Conservation (phyloP, 2,888 invertebrate genomes). For the Eueremaeus valkanovi region DNA sequence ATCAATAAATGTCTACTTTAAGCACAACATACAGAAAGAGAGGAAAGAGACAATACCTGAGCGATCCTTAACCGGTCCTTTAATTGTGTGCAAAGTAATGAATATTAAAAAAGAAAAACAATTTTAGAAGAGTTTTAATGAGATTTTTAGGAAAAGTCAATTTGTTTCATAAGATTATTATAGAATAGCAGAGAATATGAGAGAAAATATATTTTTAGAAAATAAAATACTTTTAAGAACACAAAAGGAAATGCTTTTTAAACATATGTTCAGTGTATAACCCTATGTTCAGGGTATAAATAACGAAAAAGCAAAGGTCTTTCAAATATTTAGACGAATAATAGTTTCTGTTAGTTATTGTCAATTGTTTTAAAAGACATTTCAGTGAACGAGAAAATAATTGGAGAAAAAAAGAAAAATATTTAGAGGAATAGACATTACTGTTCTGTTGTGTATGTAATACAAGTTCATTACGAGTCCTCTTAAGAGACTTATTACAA, state of each 20-base stretch:
- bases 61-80: slow-evolving; percentile 30
- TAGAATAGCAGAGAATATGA: neutral
- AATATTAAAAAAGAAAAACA: slow-evolving; percentile 7
- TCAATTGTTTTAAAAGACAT: slow-evolving; percentile 1
- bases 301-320: no score
- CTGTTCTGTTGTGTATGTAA: no score
- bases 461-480: no score
- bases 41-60: slow-evolving; percentile 9
- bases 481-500: no score
- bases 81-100: slow-evolving; percentile 13
- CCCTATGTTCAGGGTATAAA: no score
- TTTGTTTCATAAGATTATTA: no score
- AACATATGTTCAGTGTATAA: neutral
- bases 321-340: neutral
- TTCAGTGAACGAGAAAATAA: neutral
- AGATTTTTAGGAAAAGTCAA: slow-evolving; percentile 10
- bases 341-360: neutral
- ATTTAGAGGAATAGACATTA: neutral
- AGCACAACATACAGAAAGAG: neutral
- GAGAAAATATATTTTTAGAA: neutral
- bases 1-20: neutral
- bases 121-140: slow-evolving; percentile 15
- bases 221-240: neutral
- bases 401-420: neutral
- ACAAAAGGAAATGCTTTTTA: neutral